Base-by-base conservation (phyloP, 2,113 vertebrate genomes). In the Illadopsis cleaveri region DNA sequence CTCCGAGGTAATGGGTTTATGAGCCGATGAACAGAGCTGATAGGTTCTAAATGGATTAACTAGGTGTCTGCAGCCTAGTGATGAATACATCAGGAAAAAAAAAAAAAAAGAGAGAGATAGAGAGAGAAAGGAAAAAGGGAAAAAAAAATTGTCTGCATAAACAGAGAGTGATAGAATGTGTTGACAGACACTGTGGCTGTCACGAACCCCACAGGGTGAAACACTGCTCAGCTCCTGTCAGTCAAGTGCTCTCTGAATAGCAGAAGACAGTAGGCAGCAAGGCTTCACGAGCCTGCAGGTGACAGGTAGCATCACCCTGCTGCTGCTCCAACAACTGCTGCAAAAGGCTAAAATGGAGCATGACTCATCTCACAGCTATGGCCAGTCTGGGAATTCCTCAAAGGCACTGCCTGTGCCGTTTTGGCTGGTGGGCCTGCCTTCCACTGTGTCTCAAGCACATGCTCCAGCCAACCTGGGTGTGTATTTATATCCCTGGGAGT, bases 21-120 rank as follows among this genome's bases (percentile, higher is more conserved):
- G 97, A 98, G 97, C 98, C 76, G 95, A 98, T 98, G 98, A 98
- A 98, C 98, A 98, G 98, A 98, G 95, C 94, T 97, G 98, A 98
- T 97, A 97, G 98, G 97, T 97, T 98, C 97, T 98, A 98, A 98
- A 98, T 97, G 98, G 98, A 98, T 98, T 98, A 98, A 98, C 96
- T 97, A 98, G 98, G 98, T 98, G 98, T 98, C 97, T 98, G 96
- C 95, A 97, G 96, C 91, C 96, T 96, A 68, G 92, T 97, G 96
- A 97, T 98, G 98, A 98, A 98, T 97, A 98, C 90, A 97, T 97
- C 96, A 97, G 90, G 75, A 15, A 40, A 10, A 28, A 16, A 38
- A 73, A 86, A 16, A 38, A 70, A 86, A 82, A 45, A 40, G 31
- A 28, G 4, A 28, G 20, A 27, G 15, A 28, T 7, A 24, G 51